Conservation (phyloP, 2,888 invertebrate genomes). For the Acholoe squamosa region DNA sequence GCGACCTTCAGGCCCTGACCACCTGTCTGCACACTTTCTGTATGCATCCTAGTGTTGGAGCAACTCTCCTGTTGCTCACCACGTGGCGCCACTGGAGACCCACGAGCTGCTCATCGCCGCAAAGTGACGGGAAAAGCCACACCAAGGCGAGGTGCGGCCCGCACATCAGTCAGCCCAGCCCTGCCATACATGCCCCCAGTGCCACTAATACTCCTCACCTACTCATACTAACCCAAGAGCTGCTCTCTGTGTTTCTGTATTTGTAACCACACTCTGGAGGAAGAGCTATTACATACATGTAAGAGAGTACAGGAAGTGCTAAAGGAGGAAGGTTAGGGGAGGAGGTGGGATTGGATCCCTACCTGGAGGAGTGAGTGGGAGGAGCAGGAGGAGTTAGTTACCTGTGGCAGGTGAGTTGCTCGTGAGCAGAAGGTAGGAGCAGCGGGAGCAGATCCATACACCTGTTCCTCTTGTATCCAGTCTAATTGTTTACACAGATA, state of each 20-base stretch:
- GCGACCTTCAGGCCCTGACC: too few relatives aligned
- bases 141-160: not conserved
- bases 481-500: too few relatives aligned
- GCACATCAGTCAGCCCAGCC: not conserved
- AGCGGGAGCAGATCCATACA: too few relatives aligned
- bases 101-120: not conserved
- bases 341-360: not conserved
- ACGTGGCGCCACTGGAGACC: not conserved
- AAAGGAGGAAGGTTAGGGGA: not conserved
- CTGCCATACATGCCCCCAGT: not conserved
- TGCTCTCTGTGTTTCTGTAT: not conserved
- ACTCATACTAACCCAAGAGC: not conserved
- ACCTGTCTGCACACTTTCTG: too few relatives aligned
- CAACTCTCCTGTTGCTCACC: not conserved
- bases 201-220: not conserved
- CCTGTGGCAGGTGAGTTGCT: constrained; percentile 17
- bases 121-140: not conserved
- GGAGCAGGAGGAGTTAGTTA: not conserved
- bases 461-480: too few relatives aligned
- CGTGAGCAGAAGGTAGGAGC: not conserved
- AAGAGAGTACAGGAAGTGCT: not conserved
- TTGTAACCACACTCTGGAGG: too few relatives aligned
- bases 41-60: too few relatives aligned
- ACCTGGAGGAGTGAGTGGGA: constrained; percentile 3
- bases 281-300: too few relatives aligned